Base-by-base conservation (phyloP, 2,797 vertebrate genomes). In the Bradypodion ventrale region DNA sequence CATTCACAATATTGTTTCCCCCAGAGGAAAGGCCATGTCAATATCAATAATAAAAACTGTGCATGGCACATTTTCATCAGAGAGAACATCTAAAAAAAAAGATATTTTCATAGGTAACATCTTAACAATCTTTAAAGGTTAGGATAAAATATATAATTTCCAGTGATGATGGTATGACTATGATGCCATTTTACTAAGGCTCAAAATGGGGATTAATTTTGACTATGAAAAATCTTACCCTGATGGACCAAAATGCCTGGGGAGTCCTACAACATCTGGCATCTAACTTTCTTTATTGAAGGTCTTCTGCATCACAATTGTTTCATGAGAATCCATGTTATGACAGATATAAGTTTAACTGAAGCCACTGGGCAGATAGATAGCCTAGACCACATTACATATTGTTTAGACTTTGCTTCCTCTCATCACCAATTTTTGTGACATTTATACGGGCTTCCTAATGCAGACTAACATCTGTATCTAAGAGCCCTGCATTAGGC, bases 321-420 rank as follows among this genome's bases (percentile, higher is more conserved):
- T 65, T 12, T 62, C 75, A 74, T 84, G 65, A 66, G 82, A 84
- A 75, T 16, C 42, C 40, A 56, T 60, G 59, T 15, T 60, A 63
- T 75, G 12, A 35, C 52, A 85, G 25, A 59, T 21, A 16, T 74
- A 81, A 79, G 32, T 70, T 69, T 29, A 56, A n/a, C 27, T 44
- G 35, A 77, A 12, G 29, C 5, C 12, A 19, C 37, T 46, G 65
- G 29, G n/a, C 19, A 21, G 65, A 62, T 35, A 21, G 65, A 62
- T 35, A 60, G 65, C 29, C 15, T 40, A 70, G 15, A n/a, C 37
- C 15, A 27, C 12, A 59, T 19, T 21, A 81, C 1, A 59, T 60
- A 42, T 13, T 63, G 21, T 63, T 62, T 62, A 46, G 56, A 40
- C 10, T 23, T 15, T 32, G 27, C 29, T 74, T 74, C 29, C 49